Conservation (phyloP, 2,888 invertebrate genomes). For the Ornithoptera alexandrae region DNA sequence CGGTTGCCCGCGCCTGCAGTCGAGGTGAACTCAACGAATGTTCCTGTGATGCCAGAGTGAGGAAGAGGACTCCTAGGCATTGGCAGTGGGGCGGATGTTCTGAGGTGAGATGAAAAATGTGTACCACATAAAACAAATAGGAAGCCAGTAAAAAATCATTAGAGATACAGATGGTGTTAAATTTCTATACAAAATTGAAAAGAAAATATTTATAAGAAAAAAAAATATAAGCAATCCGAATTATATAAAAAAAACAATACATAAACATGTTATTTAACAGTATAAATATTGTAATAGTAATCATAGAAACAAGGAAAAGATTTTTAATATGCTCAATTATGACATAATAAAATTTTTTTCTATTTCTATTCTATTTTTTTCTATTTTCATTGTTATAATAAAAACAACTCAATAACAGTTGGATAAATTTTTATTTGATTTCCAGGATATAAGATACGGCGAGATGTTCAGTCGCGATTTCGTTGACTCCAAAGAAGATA, state of each 20-base stretch:
- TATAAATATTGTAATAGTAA: no score
- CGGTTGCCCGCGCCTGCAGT: constrained; percentile 92
- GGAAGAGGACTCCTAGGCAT: constrained; percentile 85
- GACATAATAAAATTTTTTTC: no score
- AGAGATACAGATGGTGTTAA: no score
- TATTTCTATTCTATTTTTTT: no score
- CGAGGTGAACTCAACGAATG: constrained; percentile 92
- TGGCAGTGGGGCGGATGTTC: constrained; percentile 98
- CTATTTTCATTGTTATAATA: not conserved
- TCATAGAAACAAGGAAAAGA: no score
- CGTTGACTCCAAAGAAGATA: constrained; percentile 89
- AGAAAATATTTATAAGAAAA: no score
- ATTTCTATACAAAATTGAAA: no score
- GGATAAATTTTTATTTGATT: constrained; percentile 30
- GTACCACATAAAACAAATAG: not conserved
- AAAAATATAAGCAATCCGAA: no score
- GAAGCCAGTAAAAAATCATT: no score
- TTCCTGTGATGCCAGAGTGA: constrained; percentile 90
- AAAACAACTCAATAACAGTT: not conserved
- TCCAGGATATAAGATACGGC: constrained; percentile 89
- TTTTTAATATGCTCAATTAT: no score
- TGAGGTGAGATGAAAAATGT: constrained; percentile 80
- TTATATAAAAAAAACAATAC: no score
- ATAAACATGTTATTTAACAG: no score
- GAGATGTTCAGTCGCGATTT: constrained; percentile 92